These are phyloP conservation scores for Sylvilagus floridanus DNA, from an alignment of 2,797 vertebrate genomes.

Conservation along the genomic window DNA sequence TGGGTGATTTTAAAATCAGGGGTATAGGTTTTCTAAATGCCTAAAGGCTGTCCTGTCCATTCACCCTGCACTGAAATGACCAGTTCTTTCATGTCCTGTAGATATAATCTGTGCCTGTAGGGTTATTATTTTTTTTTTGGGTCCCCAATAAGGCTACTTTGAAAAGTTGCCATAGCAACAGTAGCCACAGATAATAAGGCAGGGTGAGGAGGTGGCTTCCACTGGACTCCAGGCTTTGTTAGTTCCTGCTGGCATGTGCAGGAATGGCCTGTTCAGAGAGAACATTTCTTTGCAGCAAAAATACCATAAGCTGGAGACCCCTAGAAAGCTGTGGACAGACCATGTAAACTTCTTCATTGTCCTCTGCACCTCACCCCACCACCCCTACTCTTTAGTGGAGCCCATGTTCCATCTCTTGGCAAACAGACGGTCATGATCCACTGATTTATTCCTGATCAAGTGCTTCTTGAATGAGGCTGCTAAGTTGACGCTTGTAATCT, in stretches of 20 bases:
- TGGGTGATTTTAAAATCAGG: neutral
- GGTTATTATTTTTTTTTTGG: neutral
- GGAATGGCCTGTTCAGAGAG: constrained; percentile 45
- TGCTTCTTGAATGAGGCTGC: neutral
- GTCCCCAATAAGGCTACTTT: constrained; percentile 55
- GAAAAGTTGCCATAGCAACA: constrained; percentile 81
- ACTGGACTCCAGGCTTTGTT: constrained; percentile 62
- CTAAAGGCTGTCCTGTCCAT: neutral
- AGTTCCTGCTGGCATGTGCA: constrained; percentile 43
- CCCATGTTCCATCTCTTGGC: neutral
- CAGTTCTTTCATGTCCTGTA: constrained; percentile 53
- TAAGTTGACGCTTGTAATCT: neutral
- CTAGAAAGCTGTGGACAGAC: constrained; percentile 27
- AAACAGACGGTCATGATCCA: neutral
- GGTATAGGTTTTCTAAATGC: neutral
- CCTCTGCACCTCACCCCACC: neutral
- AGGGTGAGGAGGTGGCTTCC: constrained; percentile 51
- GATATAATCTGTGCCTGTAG: constrained; percentile 50
- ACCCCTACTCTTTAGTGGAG: neutral
- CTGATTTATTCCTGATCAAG: neutral
- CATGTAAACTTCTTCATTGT: neutral
- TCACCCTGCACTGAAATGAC: constrained; percentile 41
- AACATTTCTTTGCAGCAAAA: constrained; percentile 52
- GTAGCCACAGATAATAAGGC: constrained; percentile 42
- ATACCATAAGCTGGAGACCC: neutral